Evolutionary conservation across 2,797 vertebrate species (phyloP).

Genomic region (Malurus splendens): DNA sequence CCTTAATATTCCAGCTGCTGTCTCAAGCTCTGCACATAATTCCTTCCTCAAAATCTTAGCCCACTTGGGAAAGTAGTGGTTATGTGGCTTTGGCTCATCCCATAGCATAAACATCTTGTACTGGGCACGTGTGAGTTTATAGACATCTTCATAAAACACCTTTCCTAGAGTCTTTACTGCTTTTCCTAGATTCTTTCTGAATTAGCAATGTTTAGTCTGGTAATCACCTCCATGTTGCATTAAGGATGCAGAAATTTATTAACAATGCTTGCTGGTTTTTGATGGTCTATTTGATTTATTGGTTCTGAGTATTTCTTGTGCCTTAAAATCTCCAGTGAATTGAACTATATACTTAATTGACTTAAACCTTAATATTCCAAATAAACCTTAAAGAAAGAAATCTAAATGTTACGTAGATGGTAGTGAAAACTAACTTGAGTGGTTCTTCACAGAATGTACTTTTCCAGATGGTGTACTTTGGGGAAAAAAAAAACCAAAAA

Average conservation of each 20-base stretch:
- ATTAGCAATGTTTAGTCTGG: background rate
- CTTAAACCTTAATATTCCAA: background rate
- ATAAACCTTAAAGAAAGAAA: background rate
- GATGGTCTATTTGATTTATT: background rate
- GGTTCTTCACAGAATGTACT: background rate
- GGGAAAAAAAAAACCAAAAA: background rate
- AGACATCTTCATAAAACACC: background rate
- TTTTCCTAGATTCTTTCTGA: background rate
- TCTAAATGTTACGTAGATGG: background rate
- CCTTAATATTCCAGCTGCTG: background rate
- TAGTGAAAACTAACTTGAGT: background rate
- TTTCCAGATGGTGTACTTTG: background rate
- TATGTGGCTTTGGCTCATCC: background rate
- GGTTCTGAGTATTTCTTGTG: background rate
- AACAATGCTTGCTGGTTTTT: background rate
- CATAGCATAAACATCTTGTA: background rate
- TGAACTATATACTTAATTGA: background rate
- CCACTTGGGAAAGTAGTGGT: background rate
- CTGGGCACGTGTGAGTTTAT: background rate
- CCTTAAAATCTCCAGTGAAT: background rate
- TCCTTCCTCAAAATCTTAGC: background rate
- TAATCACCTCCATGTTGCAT: background rate
- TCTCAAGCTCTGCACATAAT: background rate
- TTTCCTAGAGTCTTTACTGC: background rate
- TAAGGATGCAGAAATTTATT: background rate